Base-by-base conservation (phyloP, 2,113 vertebrate genomes). In the Mesoclemmys tuberculata region DNA sequence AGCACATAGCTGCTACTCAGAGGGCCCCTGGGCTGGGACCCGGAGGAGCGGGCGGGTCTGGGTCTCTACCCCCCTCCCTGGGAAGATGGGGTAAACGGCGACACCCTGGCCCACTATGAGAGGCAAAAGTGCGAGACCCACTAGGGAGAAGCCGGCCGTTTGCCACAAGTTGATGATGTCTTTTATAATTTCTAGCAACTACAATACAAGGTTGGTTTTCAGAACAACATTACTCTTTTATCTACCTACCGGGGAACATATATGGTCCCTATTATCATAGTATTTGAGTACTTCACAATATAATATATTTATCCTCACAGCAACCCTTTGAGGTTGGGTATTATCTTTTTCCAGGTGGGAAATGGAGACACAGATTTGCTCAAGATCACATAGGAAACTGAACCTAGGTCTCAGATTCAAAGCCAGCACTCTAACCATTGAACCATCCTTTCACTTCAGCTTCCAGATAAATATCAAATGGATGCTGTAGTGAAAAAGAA, bases 211-310 rank as follows among this genome's bases (percentile, higher is more conserved):
- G 49, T 9, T 56, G 38, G 29, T 14, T 49, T 35, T 48, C 46
- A 75, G 68, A 51, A n/a, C 21, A 51, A n/a, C 21, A 21, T 71
- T 71, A 35, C n/a, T 13, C 38, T 71, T 38, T 71, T 71, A 75
- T 11, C 41, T 24, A 16, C 18, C 4, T 58, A 88, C 8, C 22
- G 0, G 0, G 46, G 49, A 0, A 1, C 29, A 48, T 1, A 0
- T 6, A 58, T 22, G 31, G 31, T 22, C 46, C 56, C 61, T 5
- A 6, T 10, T 84, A 61, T 52, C 41, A 48, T 21, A 51, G 64
- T 31, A 44, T 41, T 38, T 78, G 31, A 51, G 14, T 14, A 31
- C 44, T 41, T 10, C 16, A 19, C 35, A 68, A 9, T 19, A 8
- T 14, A 35, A 21, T 9, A 21, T 5, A 38, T 38, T 71, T 71